These are phyloP conservation scores for Cinclus mexicanus DNA, from an alignment of 2,113 vertebrate genomes.

Conservation along the genomic window DNA sequence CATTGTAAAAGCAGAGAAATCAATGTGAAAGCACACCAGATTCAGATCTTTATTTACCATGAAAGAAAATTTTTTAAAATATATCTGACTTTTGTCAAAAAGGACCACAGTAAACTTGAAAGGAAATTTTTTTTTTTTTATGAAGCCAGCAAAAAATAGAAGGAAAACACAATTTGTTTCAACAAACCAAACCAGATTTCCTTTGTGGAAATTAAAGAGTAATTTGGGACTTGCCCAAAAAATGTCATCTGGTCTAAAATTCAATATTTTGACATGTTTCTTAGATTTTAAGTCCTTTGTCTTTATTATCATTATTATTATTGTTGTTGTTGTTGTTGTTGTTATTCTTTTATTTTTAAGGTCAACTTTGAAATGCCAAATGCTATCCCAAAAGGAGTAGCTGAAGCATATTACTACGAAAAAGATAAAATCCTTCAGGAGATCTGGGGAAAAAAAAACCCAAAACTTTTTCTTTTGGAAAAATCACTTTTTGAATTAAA, in stretches of 20 bases:
- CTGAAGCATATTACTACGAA: neutral
- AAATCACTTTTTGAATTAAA: neutral
- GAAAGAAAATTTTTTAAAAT: neutral
- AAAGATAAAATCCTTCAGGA: neutral
- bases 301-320: neutral
- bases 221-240: conserved; percentile 18
- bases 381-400: neutral
- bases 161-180: neutral
- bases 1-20: neutral
- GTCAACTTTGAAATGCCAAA: neutral
- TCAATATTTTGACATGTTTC: conserved; percentile 12
- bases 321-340: neutral
- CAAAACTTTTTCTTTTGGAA: neutral
- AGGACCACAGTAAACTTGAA: neutral
- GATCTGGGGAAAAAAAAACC: neutral
- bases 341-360: neutral
- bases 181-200: neutral
- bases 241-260: conserved; percentile 16
- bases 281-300: neutral
- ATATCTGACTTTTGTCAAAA: neutral
- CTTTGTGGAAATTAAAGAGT: neutral
- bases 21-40: neutral
- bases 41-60: neutral
- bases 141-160: neutral
- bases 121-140: neutral